Evolutionary conservation across 2,888 invertebrate genomes (phyloP).

Genomic region (Serripes groenlandicus): DNA sequence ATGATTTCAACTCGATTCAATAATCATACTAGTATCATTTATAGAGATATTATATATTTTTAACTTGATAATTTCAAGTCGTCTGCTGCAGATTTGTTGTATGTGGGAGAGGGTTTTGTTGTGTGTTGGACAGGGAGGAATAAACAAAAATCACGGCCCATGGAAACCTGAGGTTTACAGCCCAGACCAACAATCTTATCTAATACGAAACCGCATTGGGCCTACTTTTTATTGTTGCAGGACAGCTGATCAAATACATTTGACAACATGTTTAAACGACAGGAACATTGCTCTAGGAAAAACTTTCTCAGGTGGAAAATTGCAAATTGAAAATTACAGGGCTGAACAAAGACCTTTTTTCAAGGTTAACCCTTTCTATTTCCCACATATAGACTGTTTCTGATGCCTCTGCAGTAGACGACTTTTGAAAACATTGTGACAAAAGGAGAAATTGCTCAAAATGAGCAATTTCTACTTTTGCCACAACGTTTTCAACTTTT

Average conservation of each 20-base stretch:
- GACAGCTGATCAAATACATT: conserved; percentile 17
- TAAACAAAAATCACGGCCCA: too few relatives aligned
- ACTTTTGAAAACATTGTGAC: background rate
- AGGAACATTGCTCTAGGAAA: conserved; percentile 10
- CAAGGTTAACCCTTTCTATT: background rate
- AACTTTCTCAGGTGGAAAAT: conserved; percentile 16
- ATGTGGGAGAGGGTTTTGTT: too few relatives aligned
- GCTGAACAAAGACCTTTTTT: too few relatives aligned
- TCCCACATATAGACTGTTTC: background rate
- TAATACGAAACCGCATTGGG: background rate
- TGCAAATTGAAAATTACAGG: conserved; percentile 16
- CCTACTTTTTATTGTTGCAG: conserved; percentile 12
- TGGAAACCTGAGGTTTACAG: too few relatives aligned
- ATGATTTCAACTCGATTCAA: too few relatives aligned
- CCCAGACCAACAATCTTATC: conserved; percentile 1
- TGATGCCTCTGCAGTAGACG: background rate
- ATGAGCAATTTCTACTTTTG: background rate
- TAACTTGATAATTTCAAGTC: too few relatives aligned
- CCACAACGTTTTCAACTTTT: background rate
- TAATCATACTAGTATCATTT: too few relatives aligned
- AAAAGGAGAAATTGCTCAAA: background rate
- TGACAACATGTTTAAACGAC: background rate
- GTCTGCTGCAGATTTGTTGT: too few relatives aligned
- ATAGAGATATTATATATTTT: too few relatives aligned
- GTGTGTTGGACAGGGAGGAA: too few relatives aligned